Percentiles rank a stretch among this genome's conserved stretches.
Evolutionary conservation across 35 echinoderm and acorn worm genomes (phyloP).

Genomic region (Acanthaster planci): DNA sequence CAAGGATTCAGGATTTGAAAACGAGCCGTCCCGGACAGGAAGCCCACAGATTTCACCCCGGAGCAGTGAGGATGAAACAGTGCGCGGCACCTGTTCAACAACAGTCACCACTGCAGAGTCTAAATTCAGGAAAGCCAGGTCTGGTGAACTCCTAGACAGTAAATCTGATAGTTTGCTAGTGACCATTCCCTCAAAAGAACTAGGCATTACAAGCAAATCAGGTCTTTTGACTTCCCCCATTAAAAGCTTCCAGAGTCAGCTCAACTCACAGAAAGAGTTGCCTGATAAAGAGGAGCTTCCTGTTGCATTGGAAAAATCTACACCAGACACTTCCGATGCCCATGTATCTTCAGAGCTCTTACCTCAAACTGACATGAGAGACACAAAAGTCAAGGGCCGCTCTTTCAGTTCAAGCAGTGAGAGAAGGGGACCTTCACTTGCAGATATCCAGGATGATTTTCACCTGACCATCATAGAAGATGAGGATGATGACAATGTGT

Average conservation of each 20-base stretch:
- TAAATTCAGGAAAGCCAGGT: background rate
- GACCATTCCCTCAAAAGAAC: background rate
- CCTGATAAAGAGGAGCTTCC: background rate
- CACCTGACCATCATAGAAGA: slow-evolving; percentile 48
- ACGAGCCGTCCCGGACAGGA: slow-evolving; percentile 64
- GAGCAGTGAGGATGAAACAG: slow-evolving; percentile 17
- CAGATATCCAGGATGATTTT: slow-evolving; percentile 53
- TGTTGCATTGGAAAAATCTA: background rate
- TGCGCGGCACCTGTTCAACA: background rate
- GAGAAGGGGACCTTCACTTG: slow-evolving; percentile 47
- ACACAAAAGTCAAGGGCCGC: background rate
- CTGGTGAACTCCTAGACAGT: background rate
- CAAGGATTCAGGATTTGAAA: slow-evolving; percentile 93
- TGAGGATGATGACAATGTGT: slow-evolving; percentile 26
- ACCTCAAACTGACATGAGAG: too few species aligned
- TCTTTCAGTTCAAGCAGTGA: slow-evolving; percentile 17
- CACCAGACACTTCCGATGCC: background rate
- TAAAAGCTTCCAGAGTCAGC: background rate
- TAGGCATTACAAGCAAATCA: background rate
- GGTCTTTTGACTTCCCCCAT: background rate
- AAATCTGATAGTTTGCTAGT: background rate
- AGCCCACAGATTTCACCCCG: slow-evolving; percentile 72
- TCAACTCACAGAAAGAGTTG: background rate
- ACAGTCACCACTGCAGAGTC: background rate
- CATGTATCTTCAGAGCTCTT: background rate